These are phyloP conservation scores for Paralichthys olivaceus DNA, from an alignment of 2,113 vertebrate species.

Conservation along the genomic window DNA sequence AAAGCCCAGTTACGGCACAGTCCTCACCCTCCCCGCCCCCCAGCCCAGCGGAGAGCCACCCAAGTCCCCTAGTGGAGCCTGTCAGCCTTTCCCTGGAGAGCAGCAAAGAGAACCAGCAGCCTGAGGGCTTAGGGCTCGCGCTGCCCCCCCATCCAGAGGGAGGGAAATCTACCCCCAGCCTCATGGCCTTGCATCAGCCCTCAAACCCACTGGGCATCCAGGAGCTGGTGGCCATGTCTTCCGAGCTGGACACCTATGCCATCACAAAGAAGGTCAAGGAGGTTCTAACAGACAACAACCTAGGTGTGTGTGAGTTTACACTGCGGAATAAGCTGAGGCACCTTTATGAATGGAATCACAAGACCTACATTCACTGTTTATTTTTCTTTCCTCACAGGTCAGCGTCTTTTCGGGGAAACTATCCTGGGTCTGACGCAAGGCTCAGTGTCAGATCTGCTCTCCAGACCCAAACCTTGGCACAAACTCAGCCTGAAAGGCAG, in stretches of 20 bases:
- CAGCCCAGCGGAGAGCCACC: slow-evolving; percentile 82
- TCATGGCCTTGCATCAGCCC: slow-evolving; percentile 73
- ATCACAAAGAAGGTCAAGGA: slow-evolving; percentile 99
- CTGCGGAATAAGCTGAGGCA: not conserved
- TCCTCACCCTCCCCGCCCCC: slow-evolving; percentile 89
- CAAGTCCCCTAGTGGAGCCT: slow-evolving; percentile 87
- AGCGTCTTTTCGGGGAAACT: slow-evolving; percentile 97
- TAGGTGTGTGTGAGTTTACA: slow-evolving; percentile 83
- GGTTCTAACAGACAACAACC: slow-evolving; percentile 98
- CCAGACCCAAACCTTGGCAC: slow-evolving; percentile 98
- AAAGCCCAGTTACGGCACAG: slow-evolving; percentile 86
- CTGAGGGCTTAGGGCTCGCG: slow-evolving; percentile 79
- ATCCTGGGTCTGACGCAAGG: slow-evolving; percentile 98
- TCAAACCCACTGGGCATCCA: slow-evolving; percentile 90
- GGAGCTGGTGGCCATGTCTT: slow-evolving; percentile 96
- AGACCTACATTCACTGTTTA: not conserved
- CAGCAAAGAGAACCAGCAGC: slow-evolving; percentile 98
- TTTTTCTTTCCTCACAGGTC: slow-evolving; percentile 83
- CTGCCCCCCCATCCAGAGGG: slow-evolving; percentile 84
- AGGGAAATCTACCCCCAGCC: slow-evolving; percentile 80
- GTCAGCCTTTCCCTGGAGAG: slow-evolving; percentile 89
- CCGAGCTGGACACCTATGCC: slow-evolving; percentile 94
- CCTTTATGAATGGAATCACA: not conserved
- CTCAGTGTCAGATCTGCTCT: slow-evolving; percentile 97
- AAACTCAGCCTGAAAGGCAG: slow-evolving; percentile 98